phyloP scores from a whole-genome alignment of 37 sponge, comb jelly and placozoan species.

The Sycon ciliatum region DNA sequence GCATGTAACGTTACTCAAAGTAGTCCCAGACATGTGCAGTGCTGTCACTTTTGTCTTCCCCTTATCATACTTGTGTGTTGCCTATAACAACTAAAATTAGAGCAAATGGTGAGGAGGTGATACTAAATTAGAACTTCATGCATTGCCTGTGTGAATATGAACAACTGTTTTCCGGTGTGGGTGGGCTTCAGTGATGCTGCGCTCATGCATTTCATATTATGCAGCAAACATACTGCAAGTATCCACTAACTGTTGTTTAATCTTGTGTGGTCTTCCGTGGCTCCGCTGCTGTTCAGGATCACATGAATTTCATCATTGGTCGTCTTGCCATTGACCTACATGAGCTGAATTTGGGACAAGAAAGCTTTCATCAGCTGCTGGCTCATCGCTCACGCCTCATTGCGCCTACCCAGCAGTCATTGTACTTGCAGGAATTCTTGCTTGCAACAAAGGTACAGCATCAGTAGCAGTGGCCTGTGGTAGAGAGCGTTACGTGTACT shows the following conservation, averaged over 20 bases:
- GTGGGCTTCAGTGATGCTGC: not conserved
- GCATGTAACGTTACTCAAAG: no score
- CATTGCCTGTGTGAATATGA: not conserved
- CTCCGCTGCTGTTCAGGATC: conserved; percentile 24
- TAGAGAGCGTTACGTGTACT: no score
- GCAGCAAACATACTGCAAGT: not conserved
- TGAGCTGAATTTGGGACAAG: conserved; percentile 20
- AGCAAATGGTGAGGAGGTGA: no score
- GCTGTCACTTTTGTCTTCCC: no score
- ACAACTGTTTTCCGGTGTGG: not conserved
- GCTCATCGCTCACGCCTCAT: conserved; percentile 32
- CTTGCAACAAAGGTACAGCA: conserved; percentile 43
- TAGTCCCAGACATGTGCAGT: no score
- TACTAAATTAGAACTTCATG: no score
- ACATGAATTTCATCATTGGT: conserved; percentile 42
- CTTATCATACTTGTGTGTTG: no score
- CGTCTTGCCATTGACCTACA: conserved; percentile 37
- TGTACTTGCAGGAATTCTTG: conserved; percentile 54
- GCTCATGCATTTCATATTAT: not conserved
- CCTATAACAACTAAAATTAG: no score
- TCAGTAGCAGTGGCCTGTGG: no score
- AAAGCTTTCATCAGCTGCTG: conserved; percentile 39
- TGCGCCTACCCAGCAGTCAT: conserved; percentile 32
- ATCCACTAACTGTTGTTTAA: not conserved
- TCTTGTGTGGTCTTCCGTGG: not conserved